Conservation (phyloP, 2,888 invertebrate genomes). For the Opisthograptis luteolata region DNA sequence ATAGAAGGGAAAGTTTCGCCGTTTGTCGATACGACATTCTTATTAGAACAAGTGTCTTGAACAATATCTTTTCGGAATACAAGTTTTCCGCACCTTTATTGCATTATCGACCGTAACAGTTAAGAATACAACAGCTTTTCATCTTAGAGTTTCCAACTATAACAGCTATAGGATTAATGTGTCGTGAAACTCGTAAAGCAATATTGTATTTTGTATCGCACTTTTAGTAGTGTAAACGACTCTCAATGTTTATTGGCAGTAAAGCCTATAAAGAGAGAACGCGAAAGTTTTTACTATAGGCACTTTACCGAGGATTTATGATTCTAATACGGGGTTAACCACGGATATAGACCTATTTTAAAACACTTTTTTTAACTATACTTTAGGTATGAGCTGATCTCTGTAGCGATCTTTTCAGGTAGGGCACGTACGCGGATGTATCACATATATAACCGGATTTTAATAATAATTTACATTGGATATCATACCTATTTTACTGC, state of each 20-base stretch:
- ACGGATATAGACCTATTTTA: too few species aligned
- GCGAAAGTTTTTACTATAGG: constrained; percentile 7
- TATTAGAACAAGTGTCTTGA: constrained; percentile 17
- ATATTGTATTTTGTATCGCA: constrained; percentile 19
- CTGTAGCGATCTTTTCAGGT: too few species aligned
- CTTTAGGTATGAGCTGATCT: too few species aligned
- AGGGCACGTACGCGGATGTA: too few species aligned
- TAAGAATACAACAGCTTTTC: not conserved
- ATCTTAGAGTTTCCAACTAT: not conserved
- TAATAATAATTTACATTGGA: too few species aligned
- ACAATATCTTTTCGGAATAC: constrained; percentile 23
- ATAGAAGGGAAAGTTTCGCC: constrained; percentile 29
- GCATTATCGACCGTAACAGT: constrained; percentile 1
- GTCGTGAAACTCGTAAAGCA: constrained; percentile 16
- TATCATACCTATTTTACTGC: too few species aligned
- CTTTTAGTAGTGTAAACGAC: constrained; percentile 17
- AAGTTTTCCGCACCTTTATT: not conserved
- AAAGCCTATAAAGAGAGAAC: constrained; percentile 6
- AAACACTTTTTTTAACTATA: too few species aligned
- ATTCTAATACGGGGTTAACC: too few species aligned
- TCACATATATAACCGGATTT: too few species aligned
- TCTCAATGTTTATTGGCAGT: constrained; percentile 16
- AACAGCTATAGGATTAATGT: constrained; percentile 8
- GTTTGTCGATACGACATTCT: constrained; percentile 13
- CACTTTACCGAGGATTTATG: not conserved